Conservation (phyloP, 2,888 invertebrate species). For the Drosophila parthenogenetica region DNA sequence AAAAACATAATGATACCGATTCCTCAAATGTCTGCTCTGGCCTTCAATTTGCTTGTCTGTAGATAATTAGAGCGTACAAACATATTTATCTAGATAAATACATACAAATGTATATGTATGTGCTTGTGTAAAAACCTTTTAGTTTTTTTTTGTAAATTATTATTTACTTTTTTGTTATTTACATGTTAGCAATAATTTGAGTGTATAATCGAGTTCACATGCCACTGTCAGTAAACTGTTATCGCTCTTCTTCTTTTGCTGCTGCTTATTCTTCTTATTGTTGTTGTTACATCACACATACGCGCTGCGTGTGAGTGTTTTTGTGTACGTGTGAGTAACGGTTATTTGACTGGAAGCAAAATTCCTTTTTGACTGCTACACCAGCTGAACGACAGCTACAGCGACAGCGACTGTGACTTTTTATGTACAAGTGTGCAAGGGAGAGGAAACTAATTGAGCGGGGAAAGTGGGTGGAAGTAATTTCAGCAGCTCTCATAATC, state of each 20-base stretch:
- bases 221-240: conserved; percentile 37
- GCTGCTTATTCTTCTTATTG: conserved; percentile 14
- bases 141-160: conserved; percentile 20
- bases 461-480: neutral
- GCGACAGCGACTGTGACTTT: neutral
- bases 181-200: conserved; percentile 35
- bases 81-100: neutral
- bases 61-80: conserved; percentile 57
- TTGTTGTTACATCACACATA: conserved; percentile 40
- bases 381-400: conserved; percentile 16
- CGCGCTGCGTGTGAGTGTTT: conserved; percentile 1
- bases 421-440: neutral
- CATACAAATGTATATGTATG: neutral
- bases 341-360: conserved; percentile 11
- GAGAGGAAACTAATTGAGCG: neutral
- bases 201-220: conserved; percentile 56
- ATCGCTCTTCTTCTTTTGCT: conserved; percentile 1
- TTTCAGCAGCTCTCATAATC: conserved; percentile 29
- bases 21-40: conserved; percentile 26
- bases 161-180: conserved; percentile 31
- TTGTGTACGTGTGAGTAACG: conserved; percentile 7
- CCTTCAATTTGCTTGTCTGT: conserved; percentile 48
- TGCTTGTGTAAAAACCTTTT: conserved; percentile 18
- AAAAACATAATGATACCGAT: conserved; percentile 24
- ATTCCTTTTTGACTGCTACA: conserved; percentile 11